Evolutionary conservation across 1,140 invertebrate genomes (phyloP).

Genomic region (Trichomalopsis sarcophagae): DNA sequence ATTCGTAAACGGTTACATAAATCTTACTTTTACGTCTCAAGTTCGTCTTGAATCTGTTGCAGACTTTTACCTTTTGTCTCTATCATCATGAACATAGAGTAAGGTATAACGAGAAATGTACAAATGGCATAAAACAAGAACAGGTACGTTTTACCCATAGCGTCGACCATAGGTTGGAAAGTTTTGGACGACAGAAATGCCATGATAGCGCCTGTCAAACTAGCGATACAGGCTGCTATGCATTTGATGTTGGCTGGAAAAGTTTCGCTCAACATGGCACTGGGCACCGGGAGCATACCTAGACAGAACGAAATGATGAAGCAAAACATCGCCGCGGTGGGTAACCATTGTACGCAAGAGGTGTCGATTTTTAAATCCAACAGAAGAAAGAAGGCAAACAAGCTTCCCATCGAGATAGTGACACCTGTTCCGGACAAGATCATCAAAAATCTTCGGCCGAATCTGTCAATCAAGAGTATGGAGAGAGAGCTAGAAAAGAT

Average conservation of each 20-base stretch:
- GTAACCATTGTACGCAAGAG: slow-evolving; percentile 60
- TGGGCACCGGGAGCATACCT: slow-evolving; percentile 82
- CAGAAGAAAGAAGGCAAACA: slow-evolving; percentile 79
- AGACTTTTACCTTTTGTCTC: slow-evolving; percentile 89
- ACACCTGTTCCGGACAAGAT: slow-evolving; percentile 75
- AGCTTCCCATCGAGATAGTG: slow-evolving; percentile 74
- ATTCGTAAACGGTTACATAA: background rate
- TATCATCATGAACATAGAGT: slow-evolving; percentile 79
- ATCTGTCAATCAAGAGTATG: slow-evolving; percentile 80
- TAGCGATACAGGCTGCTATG: slow-evolving; percentile 80
- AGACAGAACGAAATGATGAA: slow-evolving; percentile 61
- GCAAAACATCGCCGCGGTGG: slow-evolving; percentile 48
- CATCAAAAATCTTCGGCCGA: slow-evolving; percentile 81
- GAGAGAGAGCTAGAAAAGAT: slow-evolving; percentile 73
- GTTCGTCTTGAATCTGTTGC: slow-evolving; percentile 61
- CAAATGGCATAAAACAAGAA: slow-evolving; percentile 49
- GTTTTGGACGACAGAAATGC: slow-evolving; percentile 85
- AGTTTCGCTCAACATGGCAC: slow-evolving; percentile 82
- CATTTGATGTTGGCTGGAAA: slow-evolving; percentile 82
- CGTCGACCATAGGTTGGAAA: slow-evolving; percentile 79
- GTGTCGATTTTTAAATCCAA: slow-evolving; percentile 72
- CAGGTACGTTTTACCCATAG: slow-evolving; percentile 69
- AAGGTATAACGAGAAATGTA: slow-evolving; percentile 77
- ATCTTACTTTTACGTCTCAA: background rate
- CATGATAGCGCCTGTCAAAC: slow-evolving; percentile 81